These are phyloP conservation scores for Ptilodon capucinus DNA, from an alignment of 2,888 invertebrate genomes.

Conservation along the genomic window DNA sequence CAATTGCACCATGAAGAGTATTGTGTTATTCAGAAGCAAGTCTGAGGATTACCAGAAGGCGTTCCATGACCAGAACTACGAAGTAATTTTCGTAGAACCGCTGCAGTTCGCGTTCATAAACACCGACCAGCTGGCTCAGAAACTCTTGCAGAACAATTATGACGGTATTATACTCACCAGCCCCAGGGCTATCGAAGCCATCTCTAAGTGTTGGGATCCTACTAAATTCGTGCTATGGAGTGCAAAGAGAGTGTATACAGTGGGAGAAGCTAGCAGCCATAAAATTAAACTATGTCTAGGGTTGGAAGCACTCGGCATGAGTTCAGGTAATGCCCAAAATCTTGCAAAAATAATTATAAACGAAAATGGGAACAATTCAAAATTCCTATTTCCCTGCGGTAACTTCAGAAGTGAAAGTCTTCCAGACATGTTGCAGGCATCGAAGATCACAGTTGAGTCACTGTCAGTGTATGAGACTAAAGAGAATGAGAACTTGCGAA, in stretches of 20 bases:
- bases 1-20: conserved; percentile 60
- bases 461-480: conserved; percentile 70
- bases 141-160: conserved; percentile 47
- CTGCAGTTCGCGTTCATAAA: conserved; percentile 59
- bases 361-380: conserved; percentile 49
- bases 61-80: conserved; percentile 54
- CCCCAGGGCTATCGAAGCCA: conserved; percentile 65
- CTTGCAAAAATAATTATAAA: conserved; percentile 54
- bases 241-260: conserved; percentile 58
- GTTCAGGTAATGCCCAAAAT: conserved; percentile 63
- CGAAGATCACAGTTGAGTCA: conserved; percentile 51
- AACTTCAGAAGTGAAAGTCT: conserved; percentile 63
- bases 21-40: conserved; percentile 65
- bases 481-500: conserved; percentile 62
- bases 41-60: conserved; percentile 67
- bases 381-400: conserved; percentile 71
- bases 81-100: conserved; percentile 67
- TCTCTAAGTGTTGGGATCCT: conserved; percentile 66
- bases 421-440: conserved; percentile 45
- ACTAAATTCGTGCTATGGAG: conserved; percentile 62
- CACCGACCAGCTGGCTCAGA: conserved; percentile 42
- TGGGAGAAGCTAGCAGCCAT: conserved; percentile 58
- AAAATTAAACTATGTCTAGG: conserved; percentile 59
- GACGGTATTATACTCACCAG: conserved; percentile 65
- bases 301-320: conserved; percentile 55